These are phyloP conservation scores for Gambelia wislizenii DNA, from an alignment of 2,797 vertebrate genomes.

Conservation along the genomic window DNA sequence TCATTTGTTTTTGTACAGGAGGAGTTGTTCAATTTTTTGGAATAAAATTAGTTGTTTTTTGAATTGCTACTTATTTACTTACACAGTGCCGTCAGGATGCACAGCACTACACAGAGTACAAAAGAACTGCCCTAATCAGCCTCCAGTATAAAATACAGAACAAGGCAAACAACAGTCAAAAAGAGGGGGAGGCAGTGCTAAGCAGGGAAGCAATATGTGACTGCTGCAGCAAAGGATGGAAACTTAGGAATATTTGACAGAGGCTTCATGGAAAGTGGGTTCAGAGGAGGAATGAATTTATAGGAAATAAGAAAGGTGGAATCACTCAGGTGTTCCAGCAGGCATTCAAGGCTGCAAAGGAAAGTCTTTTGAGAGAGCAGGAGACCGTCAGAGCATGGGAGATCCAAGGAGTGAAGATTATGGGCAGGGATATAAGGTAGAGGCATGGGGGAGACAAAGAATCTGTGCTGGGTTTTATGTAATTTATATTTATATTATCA, in stretches of 20 bases:
- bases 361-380: background rate
- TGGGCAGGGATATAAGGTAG: background rate
- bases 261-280: background rate
- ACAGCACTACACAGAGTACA: no score
- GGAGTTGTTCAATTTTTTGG: no score
- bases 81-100: background rate
- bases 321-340: background rate
- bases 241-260: background rate
- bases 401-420: background rate
- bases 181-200: background rate
- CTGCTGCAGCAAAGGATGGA: background rate
- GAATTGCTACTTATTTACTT: background rate
- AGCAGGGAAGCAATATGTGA: background rate
- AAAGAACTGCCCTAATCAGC: background rate
- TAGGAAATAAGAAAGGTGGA: background rate
- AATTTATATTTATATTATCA: background rate
- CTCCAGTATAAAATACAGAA: background rate
- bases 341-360: background rate
- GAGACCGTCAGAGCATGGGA: background rate
- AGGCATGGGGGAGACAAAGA: background rate
- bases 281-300: background rate
- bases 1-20: background rate
- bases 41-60: background rate
- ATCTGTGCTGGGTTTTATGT: background rate
- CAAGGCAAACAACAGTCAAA: background rate